phyloP scores from a whole-genome alignment of 1,140 invertebrate genomes.

The Mamestra configurata region DNA sequence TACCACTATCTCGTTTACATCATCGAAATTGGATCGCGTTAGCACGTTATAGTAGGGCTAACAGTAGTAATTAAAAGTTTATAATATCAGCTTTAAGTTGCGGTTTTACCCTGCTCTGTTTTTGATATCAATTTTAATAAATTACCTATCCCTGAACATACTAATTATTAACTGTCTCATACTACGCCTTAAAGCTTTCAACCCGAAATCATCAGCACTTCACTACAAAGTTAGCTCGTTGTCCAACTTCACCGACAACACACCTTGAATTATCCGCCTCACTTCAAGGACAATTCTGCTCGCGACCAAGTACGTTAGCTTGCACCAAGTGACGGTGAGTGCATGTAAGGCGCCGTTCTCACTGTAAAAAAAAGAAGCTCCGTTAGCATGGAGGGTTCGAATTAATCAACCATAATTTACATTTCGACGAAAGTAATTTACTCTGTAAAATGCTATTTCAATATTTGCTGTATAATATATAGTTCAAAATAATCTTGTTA shows the following conservation, averaged over 20 bases:
- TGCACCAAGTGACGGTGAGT: background rate
- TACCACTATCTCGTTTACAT: no score
- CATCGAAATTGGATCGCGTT: no score
- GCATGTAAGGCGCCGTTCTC: background rate
- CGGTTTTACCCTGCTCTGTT: no score
- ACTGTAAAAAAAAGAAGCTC: background rate
- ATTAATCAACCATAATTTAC: no score
- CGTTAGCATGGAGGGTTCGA: no score
- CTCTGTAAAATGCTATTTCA: conserved; percentile 88
- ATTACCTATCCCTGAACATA: no score
- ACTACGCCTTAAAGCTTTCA: no score
- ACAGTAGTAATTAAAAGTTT: no score
- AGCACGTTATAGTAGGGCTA: no score
- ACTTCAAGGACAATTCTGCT: background rate
- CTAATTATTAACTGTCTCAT: no score
- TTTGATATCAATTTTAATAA: no score
- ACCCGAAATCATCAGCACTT: background rate
- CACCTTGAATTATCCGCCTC: background rate
- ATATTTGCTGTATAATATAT: conserved; percentile 89
- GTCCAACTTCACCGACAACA: background rate
- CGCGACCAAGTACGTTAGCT: background rate
- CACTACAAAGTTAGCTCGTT: background rate
- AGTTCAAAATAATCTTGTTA: conserved; percentile 89
- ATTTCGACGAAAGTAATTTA: conserved; percentile 87
- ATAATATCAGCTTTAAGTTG: no score